phyloP scores from a whole-genome alignment of 2,888 invertebrate species.

The Heterodera filipjevi region DNA sequence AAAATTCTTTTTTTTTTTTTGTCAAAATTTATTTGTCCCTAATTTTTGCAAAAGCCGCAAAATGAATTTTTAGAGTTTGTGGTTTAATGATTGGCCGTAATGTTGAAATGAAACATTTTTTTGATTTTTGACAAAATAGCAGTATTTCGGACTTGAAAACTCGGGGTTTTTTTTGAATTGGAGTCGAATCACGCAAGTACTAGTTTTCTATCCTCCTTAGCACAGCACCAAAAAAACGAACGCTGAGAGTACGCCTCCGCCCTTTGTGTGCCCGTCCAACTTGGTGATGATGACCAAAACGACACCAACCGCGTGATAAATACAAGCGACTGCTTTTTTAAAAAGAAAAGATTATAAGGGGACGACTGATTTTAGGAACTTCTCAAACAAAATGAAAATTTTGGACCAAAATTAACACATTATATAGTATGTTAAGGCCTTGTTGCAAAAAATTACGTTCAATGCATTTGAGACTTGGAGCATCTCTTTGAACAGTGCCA shows the following conservation, averaged over 20 bases:
- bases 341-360: slow-evolving; percentile 13
- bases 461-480: slow-evolving; percentile 97
- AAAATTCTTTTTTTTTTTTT: too few relatives aligned
- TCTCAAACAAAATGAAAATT: too few relatives aligned
- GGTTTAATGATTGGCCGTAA: too few relatives aligned
- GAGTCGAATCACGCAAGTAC: too few relatives aligned
- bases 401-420: not conserved
- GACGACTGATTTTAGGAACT: too few relatives aligned
- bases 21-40: too few relatives aligned
- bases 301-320: slow-evolving; percentile 98
- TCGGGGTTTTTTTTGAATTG: not conserved
- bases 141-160: not conserved
- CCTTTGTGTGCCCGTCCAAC: slow-evolving; percentile 97
- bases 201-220: too few relatives aligned
- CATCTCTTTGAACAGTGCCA: slow-evolving; percentile 99
- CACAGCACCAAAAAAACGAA: slow-evolving; percentile 72
- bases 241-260: slow-evolving; percentile 98
- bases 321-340: slow-evolving; percentile 89
- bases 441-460: slow-evolving; percentile 68
- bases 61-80: too few relatives aligned
- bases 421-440: not conserved
- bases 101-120: too few relatives aligned
- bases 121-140: too few relatives aligned
- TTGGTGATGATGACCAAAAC: slow-evolving; percentile 99
- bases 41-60: too few relatives aligned